phyloP scores from a whole-genome alignment of 2,888 invertebrate genomes.

The Micoletzkya japonica region DNA sequence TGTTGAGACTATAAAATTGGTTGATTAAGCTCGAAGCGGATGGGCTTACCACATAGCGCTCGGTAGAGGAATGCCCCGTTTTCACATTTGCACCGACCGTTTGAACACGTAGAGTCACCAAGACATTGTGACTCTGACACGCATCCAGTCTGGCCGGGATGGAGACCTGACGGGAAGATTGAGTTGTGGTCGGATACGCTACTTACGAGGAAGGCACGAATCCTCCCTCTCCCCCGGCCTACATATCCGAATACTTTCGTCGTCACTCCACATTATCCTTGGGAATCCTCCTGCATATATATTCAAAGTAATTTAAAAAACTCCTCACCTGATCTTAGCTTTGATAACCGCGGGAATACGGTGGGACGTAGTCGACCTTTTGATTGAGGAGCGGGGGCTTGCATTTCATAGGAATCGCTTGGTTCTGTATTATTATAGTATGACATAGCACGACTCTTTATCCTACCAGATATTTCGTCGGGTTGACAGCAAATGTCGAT shows the following conservation, averaged over 20 bases:
- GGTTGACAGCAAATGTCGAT: slow-evolving; percentile 48
- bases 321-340: slow-evolving; percentile 9
- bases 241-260: slow-evolving; percentile 12
- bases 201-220: slow-evolving; percentile 1
- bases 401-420: not conserved
- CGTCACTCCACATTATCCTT: slow-evolving; percentile 9
- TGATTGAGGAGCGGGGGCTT: too few relatives aligned
- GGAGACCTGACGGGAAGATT: not conserved
- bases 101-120: slow-evolving; percentile 1
- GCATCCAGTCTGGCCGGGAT: slow-evolving; percentile 21
- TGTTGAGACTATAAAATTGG: too few relatives aligned
- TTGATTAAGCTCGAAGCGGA: too few relatives aligned
- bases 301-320: too few relatives aligned
- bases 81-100: slow-evolving; percentile 9
- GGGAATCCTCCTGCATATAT: slow-evolving; percentile 1
- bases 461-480: slow-evolving; percentile 15
- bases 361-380: not conserved
- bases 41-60: slow-evolving; percentile 13
- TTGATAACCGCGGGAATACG: slow-evolving; percentile 6
- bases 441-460: not conserved
- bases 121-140: slow-evolving; percentile 19
- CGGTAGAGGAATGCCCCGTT: not conserved
- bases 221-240: not conserved
- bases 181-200: not conserved
- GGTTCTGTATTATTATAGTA: not conserved